Base-by-base conservation (phyloP, 2,113 vertebrate genomes). In the Anguilla rostrata region DNA sequence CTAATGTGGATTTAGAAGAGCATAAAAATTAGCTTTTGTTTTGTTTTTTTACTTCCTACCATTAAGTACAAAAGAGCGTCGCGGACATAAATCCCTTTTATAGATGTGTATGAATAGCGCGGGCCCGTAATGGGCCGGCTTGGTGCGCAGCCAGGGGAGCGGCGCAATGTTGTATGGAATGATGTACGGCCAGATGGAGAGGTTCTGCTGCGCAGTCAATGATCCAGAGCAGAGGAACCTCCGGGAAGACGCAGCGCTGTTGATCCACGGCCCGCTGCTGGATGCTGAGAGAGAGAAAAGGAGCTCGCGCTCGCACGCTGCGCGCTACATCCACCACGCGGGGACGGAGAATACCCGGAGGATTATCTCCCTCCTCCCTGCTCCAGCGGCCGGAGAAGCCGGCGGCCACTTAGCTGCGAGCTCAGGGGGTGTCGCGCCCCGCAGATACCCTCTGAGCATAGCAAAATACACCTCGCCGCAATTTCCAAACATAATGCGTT, bases 131-230 rank as follows among this genome's bases (percentile, higher is more conserved):
- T 60, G 49, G 39, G 15, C 75, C 39, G 83, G 40, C 46, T 71
- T 82, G 29, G 63, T 84, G 81, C 49, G 43, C 41, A 49, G 78
- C 78, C 39, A 43, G 83, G 11, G 78, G 79, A 66, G 22, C 16
- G 75, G 66, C 80, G 89, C 90, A 94, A 91, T 93, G 93, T 91
- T 90, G 92, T 93, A 91, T 92, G 91, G 87, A 89, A 89, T 92
- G 92, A 93, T 89, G 90, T 91, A 86, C 57, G 83, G 57, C 81
- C 86, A 71, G 56, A 83, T 75, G 29, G 90, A 90, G 87, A 85
- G 22, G 89, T 91, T 93, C 90, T 86, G 87, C 93, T 94, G 94
- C 91, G 93, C 89, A 94, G 93, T 92, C 93, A 95, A 94, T 94
- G 94, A 94, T 91, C 94, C 92, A 89, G 88, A 91, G 92, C 88